Percentiles rank a stretch among this genome's conserved stretches.
phyloP scores from a whole-genome alignment of 2,797 vertebrate species.

The Acestrorhynchus altus region DNA sequence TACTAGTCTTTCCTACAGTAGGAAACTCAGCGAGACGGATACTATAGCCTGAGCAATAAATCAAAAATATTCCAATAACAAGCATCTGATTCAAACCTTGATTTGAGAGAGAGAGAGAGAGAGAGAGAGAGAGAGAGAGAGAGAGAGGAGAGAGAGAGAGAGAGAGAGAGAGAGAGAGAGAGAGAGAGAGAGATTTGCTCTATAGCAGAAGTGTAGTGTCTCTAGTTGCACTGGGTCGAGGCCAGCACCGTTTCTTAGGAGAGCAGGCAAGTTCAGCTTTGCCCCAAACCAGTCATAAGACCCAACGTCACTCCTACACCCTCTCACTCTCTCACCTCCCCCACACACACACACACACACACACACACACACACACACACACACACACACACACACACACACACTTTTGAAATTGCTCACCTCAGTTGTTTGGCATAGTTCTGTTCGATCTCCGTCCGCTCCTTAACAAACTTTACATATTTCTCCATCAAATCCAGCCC shows the following conservation, averaged over 20 bases:
- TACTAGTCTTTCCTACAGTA: too few species aligned
- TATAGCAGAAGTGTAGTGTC: constrained; percentile 38
- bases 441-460: constrained; percentile 89
- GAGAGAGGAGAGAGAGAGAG: too few species aligned
- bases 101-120: too few species aligned
- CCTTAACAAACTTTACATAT: constrained; percentile 92
- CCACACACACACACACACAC: background rate
- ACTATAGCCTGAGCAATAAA: too few species aligned
- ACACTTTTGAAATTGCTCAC: constrained; percentile 66
- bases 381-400: constrained; percentile 17
- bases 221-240: constrained; percentile 40
- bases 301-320: constrained; percentile 69
- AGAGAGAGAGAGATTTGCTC: background rate
- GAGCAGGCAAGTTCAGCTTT: constrained; percentile 70
- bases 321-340: constrained; percentile 19
- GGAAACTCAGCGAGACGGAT: too few species aligned
- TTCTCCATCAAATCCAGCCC: constrained; percentile 90
- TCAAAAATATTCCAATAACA: too few species aligned
- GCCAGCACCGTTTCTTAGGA: constrained; percentile 25
- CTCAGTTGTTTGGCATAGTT: constrained; percentile 90
- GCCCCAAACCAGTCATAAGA: constrained; percentile 75
- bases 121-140: background rate
- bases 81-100: too few species aligned
- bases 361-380: constrained; percentile 1
- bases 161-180: background rate